Evolutionary conservation across 2,888 invertebrate species (phyloP).

Genomic region (Acrobasis consociella): DNA sequence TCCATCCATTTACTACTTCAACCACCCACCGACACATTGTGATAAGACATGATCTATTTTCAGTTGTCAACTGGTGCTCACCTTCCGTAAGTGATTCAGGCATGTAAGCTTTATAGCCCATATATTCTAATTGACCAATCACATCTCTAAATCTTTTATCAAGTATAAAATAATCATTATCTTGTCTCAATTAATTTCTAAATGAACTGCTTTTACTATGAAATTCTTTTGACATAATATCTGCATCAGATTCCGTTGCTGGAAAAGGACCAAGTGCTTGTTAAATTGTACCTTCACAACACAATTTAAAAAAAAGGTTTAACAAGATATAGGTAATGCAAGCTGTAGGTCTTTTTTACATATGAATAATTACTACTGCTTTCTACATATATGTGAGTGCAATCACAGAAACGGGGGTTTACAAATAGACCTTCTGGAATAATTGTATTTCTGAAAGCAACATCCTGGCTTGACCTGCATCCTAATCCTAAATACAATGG

Average conservation of each 20-base stretch:
- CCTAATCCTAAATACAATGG: slow-evolving; percentile 2
- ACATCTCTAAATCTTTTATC: no score
- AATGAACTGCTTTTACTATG: slow-evolving; percentile 5
- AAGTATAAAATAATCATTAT: no score
- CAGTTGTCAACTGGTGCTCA: slow-evolving; percentile 27
- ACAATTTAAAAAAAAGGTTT: slow-evolving; percentile 16
- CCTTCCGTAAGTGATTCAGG: slow-evolving; percentile 27
- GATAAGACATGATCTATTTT: slow-evolving; percentile 10
- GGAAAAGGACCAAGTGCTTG: slow-evolving; percentile 18
- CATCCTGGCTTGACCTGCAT: slow-evolving; percentile 9
- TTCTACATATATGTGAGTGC: not conserved
- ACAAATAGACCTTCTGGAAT: slow-evolving; percentile 20
- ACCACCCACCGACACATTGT: slow-evolving; percentile 29
- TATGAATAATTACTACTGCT: no score
- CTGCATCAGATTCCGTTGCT: slow-evolving; percentile 3
- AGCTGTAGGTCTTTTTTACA: no score
- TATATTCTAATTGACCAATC: no score
- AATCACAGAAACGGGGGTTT: not conserved
- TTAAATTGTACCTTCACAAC: slow-evolving; percentile 10
- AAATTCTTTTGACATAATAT: slow-evolving; percentile 9
- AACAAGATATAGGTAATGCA: no score
- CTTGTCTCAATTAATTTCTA: slow-evolving; percentile 25
- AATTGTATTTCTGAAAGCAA: slow-evolving; percentile 10
- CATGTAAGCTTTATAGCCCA: slow-evolving; percentile 25
- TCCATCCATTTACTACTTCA: slow-evolving; percentile 18